phyloP scores from a whole-genome alignment of 2,113 vertebrate species.

The Aix galericulata region DNA sequence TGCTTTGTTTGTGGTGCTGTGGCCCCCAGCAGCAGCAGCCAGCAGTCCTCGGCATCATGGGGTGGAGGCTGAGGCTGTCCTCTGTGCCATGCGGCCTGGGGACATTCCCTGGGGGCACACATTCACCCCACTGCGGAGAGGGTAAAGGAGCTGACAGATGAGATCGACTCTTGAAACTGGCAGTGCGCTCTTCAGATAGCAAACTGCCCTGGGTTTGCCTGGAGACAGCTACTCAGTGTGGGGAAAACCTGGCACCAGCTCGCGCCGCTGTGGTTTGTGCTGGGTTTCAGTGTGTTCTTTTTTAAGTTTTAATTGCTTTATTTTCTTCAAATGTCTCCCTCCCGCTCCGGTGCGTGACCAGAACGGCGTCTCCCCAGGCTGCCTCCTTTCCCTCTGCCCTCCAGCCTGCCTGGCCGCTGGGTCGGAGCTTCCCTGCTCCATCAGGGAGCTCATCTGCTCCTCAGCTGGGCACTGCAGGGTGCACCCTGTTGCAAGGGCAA shows the following conservation, averaged over 20 bases:
- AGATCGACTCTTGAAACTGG: background rate
- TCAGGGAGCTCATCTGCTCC: background rate
- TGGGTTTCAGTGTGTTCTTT: background rate
- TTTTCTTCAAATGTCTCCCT: background rate
- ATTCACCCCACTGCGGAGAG: background rate
- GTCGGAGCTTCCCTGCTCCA: background rate
- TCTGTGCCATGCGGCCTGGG: accelerated
- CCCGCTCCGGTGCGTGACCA: background rate
- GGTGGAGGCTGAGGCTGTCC: accelerated
- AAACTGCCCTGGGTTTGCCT: background rate
- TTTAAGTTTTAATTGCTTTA: background rate
- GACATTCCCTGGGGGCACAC: accelerated
- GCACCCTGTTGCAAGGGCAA: background rate
- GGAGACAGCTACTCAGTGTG: accelerated
- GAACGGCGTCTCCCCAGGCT: background rate
- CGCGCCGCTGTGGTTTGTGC: accelerated
- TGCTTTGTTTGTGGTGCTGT: accelerated
- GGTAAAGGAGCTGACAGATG: background rate
- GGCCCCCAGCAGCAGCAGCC: background rate
- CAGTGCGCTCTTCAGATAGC: background rate
- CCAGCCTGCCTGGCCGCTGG: background rate
- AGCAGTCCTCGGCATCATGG: accelerated
- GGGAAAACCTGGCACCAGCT: background rate
- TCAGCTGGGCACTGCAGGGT: too few species aligned
- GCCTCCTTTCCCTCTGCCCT: background rate